Evolutionary conservation across 2,888 invertebrate species (phyloP).

Genomic region (Hypolimnas misippus): DNA sequence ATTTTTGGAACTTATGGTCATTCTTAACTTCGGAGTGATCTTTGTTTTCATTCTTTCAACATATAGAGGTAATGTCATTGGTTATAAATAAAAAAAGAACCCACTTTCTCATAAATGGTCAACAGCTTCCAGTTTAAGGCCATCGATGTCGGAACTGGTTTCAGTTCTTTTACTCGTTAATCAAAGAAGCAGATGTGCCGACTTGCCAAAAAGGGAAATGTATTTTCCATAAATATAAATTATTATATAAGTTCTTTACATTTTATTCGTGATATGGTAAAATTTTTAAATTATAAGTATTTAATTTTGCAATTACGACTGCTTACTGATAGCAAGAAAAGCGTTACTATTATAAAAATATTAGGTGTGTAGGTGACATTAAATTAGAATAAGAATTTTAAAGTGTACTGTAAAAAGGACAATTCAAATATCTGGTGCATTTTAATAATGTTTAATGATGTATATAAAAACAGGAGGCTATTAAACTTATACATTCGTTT

Average conservation of each 20-base stretch:
- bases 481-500: too few relatives aligned
- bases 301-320: not conserved
- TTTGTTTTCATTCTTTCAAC: not conserved
- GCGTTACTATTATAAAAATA: too few relatives aligned
- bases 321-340: not conserved
- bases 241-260: not conserved
- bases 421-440: too few relatives aligned
- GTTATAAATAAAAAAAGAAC: slow-evolving; percentile 17
- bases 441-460: too few relatives aligned
- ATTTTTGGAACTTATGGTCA: too few relatives aligned
- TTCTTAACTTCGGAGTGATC: not conserved
- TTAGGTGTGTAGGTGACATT: too few relatives aligned
- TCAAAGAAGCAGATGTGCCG: slow-evolving; percentile 35
- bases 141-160: slow-evolving; percentile 33
- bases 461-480: too few relatives aligned
- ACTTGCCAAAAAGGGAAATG: slow-evolving; percentile 22
- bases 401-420: too few relatives aligned
- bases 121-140: slow-evolving; percentile 32
- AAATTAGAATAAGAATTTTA: too few relatives aligned
- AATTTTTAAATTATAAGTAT: not conserved
- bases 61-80: not conserved
- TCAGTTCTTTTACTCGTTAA: slow-evolving; percentile 36
- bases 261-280: not conserved
- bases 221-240: slow-evolving; percentile 26
- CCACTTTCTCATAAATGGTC: slow-evolving; percentile 33